Percentiles rank a stretch among this genome's conserved stretches.
Conservation (phyloP, 1,140 invertebrate genomes). For the Drosophila prosaltans region DNA sequence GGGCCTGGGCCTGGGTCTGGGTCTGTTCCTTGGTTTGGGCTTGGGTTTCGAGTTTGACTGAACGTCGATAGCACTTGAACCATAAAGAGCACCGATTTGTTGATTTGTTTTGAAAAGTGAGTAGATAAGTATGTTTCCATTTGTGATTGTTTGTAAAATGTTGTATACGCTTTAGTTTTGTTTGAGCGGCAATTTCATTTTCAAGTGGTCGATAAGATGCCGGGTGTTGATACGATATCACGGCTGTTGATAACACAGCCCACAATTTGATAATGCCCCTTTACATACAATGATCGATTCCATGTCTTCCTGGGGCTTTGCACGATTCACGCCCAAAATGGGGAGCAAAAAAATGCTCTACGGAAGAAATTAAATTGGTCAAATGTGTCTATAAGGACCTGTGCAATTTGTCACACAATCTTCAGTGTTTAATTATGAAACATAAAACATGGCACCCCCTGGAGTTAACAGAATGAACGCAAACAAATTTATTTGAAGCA, state of each 20-base stretch:
- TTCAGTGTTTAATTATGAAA: constrained; percentile 50
- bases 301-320: constrained; percentile 37
- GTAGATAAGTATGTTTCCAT: constrained; percentile 83
- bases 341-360: constrained; percentile 1
- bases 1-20: neutral
- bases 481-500: constrained; percentile 81
- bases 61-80: constrained; percentile 65
- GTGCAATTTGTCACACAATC: constrained; percentile 71
- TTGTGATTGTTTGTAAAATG: constrained; percentile 80
- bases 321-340: constrained; percentile 34
- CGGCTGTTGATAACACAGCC: constrained; percentile 52
- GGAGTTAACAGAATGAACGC: constrained; percentile 26
- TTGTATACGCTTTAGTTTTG: constrained; percentile 60
- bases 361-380: constrained; percentile 41
- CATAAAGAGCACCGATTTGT: constrained; percentile 82
- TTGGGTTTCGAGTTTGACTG: constrained; percentile 18
- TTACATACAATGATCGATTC: constrained; percentile 30
- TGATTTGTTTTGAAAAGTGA: constrained; percentile 82
- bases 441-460: constrained; percentile 52
- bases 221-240: constrained; percentile 73
- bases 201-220: constrained; percentile 79
- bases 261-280: constrained; percentile 51
- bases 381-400: constrained; percentile 38
- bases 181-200: constrained; percentile 81
- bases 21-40: constrained; percentile 11